These are phyloP conservation scores for Brachyhypopomus occidentalis DNA, from an alignment of 2,113 vertebrate species.

Conservation along the genomic window DNA sequence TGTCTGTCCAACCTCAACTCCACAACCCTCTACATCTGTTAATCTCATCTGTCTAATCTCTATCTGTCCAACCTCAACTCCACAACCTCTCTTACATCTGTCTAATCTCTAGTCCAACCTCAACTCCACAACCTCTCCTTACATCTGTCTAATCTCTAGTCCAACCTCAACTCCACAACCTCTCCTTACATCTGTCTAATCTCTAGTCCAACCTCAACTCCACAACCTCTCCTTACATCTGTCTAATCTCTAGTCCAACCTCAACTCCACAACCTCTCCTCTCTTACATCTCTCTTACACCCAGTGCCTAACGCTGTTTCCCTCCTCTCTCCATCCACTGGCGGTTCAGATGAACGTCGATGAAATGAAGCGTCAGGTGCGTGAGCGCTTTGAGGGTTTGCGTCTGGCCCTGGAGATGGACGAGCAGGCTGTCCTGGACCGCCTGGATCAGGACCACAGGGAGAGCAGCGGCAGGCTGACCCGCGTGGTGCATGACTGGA, in stretches of 20 bases:
- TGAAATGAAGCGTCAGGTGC: conserved; percentile 70
- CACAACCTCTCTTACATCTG: too few species aligned
- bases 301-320: neutral
- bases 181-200: too few species aligned
- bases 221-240: neutral
- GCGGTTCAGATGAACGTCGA: conserved; percentile 65
- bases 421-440: conserved; percentile 61
- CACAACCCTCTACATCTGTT: too few species aligned
- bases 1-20: too few species aligned
- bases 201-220: neutral
- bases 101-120: too few species aligned
- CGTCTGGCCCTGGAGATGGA: conserved; percentile 61
- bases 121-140: neutral
- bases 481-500: conserved; percentile 69
- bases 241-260: too few species aligned
- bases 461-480: conserved; percentile 64
- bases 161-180: too few species aligned
- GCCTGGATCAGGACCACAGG: conserved; percentile 70
- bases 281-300: too few species aligned
- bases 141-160: too few species aligned
- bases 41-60: too few species aligned
- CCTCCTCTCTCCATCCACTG: neutral
- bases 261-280: too few species aligned
- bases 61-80: too few species aligned
- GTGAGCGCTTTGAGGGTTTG: conserved; percentile 66